Evolutionary conservation across 2,888 invertebrate species (phyloP), one percentile per base, ranked within the genome.

Genomic region (Ctenicera cuprea): DNA sequence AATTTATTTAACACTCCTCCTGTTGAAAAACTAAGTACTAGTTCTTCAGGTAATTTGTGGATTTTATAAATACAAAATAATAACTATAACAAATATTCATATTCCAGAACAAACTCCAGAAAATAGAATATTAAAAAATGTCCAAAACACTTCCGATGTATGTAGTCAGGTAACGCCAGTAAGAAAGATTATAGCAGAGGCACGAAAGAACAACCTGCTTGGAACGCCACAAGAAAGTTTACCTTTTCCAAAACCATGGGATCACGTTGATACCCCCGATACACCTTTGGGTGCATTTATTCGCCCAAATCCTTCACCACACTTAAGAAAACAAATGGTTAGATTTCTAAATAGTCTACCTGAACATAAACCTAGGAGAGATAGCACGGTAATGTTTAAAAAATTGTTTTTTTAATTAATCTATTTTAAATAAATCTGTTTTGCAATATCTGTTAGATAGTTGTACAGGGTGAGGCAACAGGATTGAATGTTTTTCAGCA

Each of bases 251-350:
- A 80, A 82, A 69, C 84, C 76, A 11, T 74, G 72, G 63, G 71
- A 75, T 75, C 85, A 88, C 59, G 83, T 89, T 2, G 84, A 87
- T 12, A 91, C 91, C 0, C 91, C 91, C 0, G 89, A 89, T 0
- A 89, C 90, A 8, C 91, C 91, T 0, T 88, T 89, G 70, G 91
- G 90, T 1, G 86, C 87, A 38, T 85, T 88, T 67, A 86, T 89
- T 43, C 83, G 83, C 30, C 84, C 88, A 0, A 86, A 89, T 83
- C 90, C 90, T 2, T 88, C 90, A 0, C 88, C 89, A 0, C 82
- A 84, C 8, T 87, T 89, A 1, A 85, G 88, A 69, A 91, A 91
- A 81, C 85, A 84, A 18, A 88, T 88, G 86, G 82, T 87, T 20
- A 86, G 86, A 71, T 90, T 87, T 86, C 83, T 89, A n/a, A 86